phyloP scores from a whole-genome alignment of 2,888 invertebrate genomes.

The Drosophila nigritarsus region DNA sequence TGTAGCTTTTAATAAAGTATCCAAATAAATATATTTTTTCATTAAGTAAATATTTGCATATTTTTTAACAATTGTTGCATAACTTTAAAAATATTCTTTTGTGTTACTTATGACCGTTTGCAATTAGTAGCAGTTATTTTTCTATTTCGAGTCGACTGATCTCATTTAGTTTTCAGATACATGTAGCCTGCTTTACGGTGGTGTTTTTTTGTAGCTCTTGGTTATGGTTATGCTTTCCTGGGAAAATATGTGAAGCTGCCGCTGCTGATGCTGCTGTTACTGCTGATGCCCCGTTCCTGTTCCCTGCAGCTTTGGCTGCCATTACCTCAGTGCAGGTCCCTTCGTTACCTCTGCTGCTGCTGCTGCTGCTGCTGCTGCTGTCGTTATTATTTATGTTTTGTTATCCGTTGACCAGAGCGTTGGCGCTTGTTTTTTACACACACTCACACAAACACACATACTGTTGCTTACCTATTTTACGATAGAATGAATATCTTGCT shows the following conservation, averaged over 20 bases:
- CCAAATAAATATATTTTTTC: not conserved
- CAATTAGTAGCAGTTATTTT: constrained; percentile 1
- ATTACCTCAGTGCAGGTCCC: constrained; percentile 15
- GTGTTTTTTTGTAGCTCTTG: not conserved
- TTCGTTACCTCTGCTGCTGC: constrained; percentile 10
- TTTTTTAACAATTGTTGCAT: not conserved
- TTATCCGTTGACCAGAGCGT: constrained; percentile 81
- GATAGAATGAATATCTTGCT: constrained; percentile 77
- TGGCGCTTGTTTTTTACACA: constrained; percentile 68
- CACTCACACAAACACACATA: constrained; percentile 32
- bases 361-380: constrained; percentile 36
- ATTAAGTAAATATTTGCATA: not conserved
- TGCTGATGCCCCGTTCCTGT: constrained; percentile 27
- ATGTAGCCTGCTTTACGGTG: constrained; percentile 10
- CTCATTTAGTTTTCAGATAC: constrained; percentile 21
- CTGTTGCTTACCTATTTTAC: constrained; percentile 79
- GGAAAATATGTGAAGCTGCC: constrained; percentile 29
- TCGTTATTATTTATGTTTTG: constrained; percentile 83
- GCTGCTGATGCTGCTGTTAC: constrained; percentile 3
- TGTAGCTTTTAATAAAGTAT: not conserved
- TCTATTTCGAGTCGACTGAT: constrained; percentile 12
- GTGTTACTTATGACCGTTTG: not conserved
- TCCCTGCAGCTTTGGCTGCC: constrained; percentile 53
- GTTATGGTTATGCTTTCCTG: constrained; percentile 30
- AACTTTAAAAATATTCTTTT: not conserved